These are phyloP conservation scores for Ispidina picta DNA, from an alignment of 2,797 vertebrate species.

Conservation along the genomic window DNA sequence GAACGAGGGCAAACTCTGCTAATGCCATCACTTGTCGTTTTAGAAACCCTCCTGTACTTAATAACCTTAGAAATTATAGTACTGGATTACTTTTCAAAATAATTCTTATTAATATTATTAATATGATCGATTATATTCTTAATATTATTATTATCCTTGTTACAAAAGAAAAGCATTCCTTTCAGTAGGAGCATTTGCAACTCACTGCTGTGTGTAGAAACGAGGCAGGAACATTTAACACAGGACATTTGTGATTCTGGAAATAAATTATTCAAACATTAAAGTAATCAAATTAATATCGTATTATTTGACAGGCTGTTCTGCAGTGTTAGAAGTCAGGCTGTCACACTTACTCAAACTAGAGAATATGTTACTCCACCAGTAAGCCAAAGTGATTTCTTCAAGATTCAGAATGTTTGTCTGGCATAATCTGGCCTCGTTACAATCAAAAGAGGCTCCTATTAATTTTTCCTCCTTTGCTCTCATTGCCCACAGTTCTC, in stretches of 20 bases:
- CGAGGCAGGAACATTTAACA: fast-evolving
- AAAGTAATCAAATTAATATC: fast-evolving
- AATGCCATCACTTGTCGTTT: fast-evolving
- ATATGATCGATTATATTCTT: not conserved
- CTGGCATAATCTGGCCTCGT: fast-evolving
- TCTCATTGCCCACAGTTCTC: fast-evolving
- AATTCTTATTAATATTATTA: not conserved
- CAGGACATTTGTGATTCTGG: fast-evolving
- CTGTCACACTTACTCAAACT: not conserved
- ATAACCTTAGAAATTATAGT: not conserved
- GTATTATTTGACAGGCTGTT: not conserved
- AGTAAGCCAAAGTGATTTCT: fast-evolving
- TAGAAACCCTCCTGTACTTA: fast-evolving
- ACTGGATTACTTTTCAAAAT: not conserved
- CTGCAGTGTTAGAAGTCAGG: not conserved
- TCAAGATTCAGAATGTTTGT: not conserved
- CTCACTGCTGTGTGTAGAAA: fast-evolving
- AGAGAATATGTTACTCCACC: not conserved
- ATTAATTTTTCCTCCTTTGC: not conserved
- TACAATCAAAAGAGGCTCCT: not conserved
- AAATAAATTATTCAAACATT: not conserved
- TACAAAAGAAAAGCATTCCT: not conserved
- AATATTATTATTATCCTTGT: not conserved
- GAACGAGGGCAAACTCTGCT: fast-evolving
- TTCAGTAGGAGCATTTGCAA: not conserved